Evolutionary conservation across 2,113 vertebrate genomes (phyloP), one percentile per base, ranked within the genome.

Genomic region (Willisornis vidua): DNA sequence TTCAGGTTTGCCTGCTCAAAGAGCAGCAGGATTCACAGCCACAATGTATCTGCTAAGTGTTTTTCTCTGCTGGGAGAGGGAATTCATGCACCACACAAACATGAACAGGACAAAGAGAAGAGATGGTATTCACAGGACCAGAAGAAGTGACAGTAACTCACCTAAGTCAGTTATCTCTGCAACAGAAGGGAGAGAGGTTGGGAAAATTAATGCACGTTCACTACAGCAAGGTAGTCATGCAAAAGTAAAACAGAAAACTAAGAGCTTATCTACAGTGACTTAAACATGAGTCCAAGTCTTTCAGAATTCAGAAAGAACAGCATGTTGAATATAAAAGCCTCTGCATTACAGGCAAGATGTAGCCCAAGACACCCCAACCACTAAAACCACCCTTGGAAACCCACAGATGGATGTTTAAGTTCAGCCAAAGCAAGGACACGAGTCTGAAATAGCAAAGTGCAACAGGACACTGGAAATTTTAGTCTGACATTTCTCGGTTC

Each of bases 151-250:
- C 37, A 95, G 79, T 77, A 89, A 98, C 98, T 98, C 97, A 98
- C 98, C 98, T 97, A 98, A 48, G 87, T 98, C 98, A 97, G 97
- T 97, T 97, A 98, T 89, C 92, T 98, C 98, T 98, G 98, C 78
- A 98, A 98, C 97, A 96, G 96, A 98, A 98, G 98, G 96, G 96
- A 97, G 76, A 97, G 90, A 92, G 93, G 96, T 96, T 97, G 87
- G 96, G 94, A 96, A 95, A 95, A 80, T 97, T 94, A 98, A 49
- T 67, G 43, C 78, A 93, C 31, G 2, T 88, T 87, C 87, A 94
- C 62, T 85, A 92, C 65, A 95, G 92, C 35, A 89, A 65, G 91
- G 70, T 54, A 94, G 89, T 51, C 74, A 28, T 35, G 86, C 92
- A 96, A 25, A 65, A 85, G 79, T 59, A 31, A 63, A 87, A 88